Evolutionary conservation across 2,888 invertebrate genomes (phyloP), one percentile per base, ranked within the genome.

Genomic region (Tiphia femorata): DNA sequence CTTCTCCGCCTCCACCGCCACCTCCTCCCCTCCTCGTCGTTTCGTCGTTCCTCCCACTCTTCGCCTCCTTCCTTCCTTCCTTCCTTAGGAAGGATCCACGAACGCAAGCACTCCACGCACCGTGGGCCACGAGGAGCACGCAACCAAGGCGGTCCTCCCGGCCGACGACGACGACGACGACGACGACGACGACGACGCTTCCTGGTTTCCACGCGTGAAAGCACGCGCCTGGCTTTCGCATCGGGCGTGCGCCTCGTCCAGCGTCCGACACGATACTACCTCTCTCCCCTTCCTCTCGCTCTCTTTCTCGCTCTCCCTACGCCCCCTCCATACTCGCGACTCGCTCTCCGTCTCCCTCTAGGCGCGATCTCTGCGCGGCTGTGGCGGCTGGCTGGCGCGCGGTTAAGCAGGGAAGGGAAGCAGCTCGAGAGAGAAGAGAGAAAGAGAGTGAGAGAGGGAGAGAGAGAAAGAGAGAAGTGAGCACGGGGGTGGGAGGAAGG

Each of bases 251-350:
- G 81, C 78, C 72, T 81, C 80, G 79, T 79, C 79, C 81, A 80
- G 81, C 80, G 81, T 80, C 81, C 79, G 76, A 79, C 79, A 79
- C 81, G 81, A 78, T 78, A 81, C 81, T 79, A 79, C 76, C 76
- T 73, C 73, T 73, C 73, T 75, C 70, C 74, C 71, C 73, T 69
- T 72, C 69, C 73, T 60, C 63, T 73, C 73, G 67, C 66, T 74
- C 74, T 65, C 72, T 67, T 72, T 68, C 76, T 55, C 68, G 71
- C 73, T 73, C 75, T 64, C 62, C 35, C 48, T 60, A 60, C 62
- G 58, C 67, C 77, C 71, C 75, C 64, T 68, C 76, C 69, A 69
- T 62, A 44, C 40, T 14, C 49, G 6, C 65, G 21, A 17, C 35
- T 71, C 69, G 71, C 68, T 67, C 72, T 72, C 68, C 68, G 64